phyloP scores from a whole-genome alignment of 2,888 invertebrate genomes.

The Cristatella mucedo region DNA sequence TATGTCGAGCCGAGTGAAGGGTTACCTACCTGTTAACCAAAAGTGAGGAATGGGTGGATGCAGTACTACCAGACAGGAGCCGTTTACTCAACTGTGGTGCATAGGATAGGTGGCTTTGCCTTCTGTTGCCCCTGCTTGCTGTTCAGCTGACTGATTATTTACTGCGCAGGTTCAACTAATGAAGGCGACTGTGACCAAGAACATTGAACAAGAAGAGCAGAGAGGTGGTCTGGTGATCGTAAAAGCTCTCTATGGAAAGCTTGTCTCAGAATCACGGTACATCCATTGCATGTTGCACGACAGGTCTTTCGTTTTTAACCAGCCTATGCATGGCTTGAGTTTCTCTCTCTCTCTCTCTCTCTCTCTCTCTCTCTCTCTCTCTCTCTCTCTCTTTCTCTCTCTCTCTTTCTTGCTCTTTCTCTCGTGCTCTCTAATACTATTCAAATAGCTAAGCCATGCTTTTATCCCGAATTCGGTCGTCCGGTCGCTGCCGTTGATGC shows the following conservation, averaged over 20 bases:
- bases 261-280: conserved; percentile 14
- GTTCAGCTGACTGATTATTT: conserved; percentile 4
- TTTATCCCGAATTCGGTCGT: neutral
- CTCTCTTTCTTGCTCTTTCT: too few species aligned
- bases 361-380: too few species aligned
- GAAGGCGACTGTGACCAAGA: conserved; percentile 72
- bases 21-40: neutral
- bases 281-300: neutral
- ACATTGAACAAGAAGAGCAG: conserved; percentile 60
- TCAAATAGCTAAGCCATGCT: too few species aligned
- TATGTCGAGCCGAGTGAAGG: too few species aligned
- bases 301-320: neutral
- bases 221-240: conserved; percentile 69
- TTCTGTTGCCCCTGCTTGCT: conserved; percentile 2
- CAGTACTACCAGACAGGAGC: too few species aligned
- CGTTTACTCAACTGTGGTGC: too few species aligned
- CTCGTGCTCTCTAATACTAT: too few species aligned
- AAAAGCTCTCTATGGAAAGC: conserved; percentile 50
- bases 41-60: conserved; percentile 7
- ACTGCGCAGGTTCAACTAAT: conserved; percentile 51
- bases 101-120: conserved; percentile 8
- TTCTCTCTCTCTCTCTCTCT: too few species aligned
- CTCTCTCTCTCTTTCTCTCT: too few species aligned
- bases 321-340: too few species aligned
- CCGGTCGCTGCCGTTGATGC: neutral